A percentile compares a stretch with the other conserved stretches of the same genome.
Evolutionary conservation across 2,888 invertebrate species (phyloP).

Genomic region (Sinopyrophorus schimmeli): DNA sequence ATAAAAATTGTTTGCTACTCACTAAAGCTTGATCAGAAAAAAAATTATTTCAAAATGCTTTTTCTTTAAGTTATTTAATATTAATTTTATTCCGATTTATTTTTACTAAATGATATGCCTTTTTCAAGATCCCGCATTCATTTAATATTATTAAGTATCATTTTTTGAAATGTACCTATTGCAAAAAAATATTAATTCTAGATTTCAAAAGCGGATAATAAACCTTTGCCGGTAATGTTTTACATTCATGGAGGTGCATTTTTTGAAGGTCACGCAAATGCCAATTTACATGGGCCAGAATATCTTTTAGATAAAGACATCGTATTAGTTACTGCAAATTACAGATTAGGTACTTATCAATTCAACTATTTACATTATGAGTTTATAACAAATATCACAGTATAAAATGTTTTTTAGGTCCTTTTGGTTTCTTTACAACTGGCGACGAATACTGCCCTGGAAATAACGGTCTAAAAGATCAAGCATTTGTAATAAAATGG

Average conservation of each 20-base stretch:
- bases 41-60: too few relatives aligned
- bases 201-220: conserved; percentile 64
- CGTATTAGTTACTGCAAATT: conserved; percentile 57
- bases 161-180: too few relatives aligned
- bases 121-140: too few relatives aligned
- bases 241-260: conserved; percentile 77
- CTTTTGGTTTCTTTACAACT: conserved; percentile 44
- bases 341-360: conserved; percentile 34
- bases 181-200: conserved; percentile 42
- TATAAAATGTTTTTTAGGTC: conserved; percentile 39
- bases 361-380: background rate
- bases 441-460: conserved; percentile 47
- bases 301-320: conserved; percentile 71
- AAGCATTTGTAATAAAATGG: conserved; percentile 50
- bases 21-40: too few relatives aligned
- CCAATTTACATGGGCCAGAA: conserved; percentile 71
- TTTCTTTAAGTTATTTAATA: too few relatives aligned
- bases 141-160: too few relatives aligned
- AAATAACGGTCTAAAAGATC: conserved; percentile 38
- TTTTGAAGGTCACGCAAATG: conserved; percentile 71
- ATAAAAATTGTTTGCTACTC: too few relatives aligned
- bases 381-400: background rate
- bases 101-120: too few relatives aligned
- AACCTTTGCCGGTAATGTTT: conserved; percentile 68
- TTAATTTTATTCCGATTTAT: too few relatives aligned